Evolutionary conservation across 2,113 vertebrate genomes (phyloP), one percentile per base, ranked within the genome.

Genomic region (Onychostoma macrolepis): DNA sequence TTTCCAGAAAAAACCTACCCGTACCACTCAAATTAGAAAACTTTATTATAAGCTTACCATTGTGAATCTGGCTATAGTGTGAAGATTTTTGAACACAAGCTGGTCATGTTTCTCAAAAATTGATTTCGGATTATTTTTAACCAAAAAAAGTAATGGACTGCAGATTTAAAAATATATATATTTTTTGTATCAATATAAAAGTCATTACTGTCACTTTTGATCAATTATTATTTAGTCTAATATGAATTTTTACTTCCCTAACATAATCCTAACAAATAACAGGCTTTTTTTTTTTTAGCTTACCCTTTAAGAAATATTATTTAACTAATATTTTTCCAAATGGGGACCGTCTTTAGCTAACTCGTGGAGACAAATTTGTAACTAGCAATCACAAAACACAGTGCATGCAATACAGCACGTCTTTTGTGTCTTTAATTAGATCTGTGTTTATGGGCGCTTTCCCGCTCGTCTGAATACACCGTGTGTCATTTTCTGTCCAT

Each of bases 401-500:
- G 13, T 36, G 65, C n/a, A 61, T 30, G 33, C 53, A 53, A 43
- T 80, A 36, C 77, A 71, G 71, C 24, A 45, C 84, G 58, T 87
- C 86, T 72, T 53, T 72, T 86, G 79, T 85, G 85, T 87, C 67
- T 33, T 26, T 87, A 76, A 89, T 85, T 80, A 87, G 80, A 85
- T 85, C 48, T 82, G 61, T 85, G 80, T 86, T 71, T 79, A 84
- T 63, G 36, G 75, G 33, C 33, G 4, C 74, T 78, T 17, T 65
- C 33, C 45, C 36, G 48, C 78, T 48, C 10, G 9, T 6, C 83
- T 33, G 33, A 28, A 38, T 45, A 74, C 61, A 69, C 63, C 38
- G 43, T 26, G 82, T 58, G 82, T 74, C 85, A 38, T 83, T 56
- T 82, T 87, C 87, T 76, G 81, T 78, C 67, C 87, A 83, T 93